Evolutionary conservation across 2,888 invertebrate species (phyloP), one percentile per base, ranked within the genome.

Genomic region (Pachycephus smyrnensis): DNA sequence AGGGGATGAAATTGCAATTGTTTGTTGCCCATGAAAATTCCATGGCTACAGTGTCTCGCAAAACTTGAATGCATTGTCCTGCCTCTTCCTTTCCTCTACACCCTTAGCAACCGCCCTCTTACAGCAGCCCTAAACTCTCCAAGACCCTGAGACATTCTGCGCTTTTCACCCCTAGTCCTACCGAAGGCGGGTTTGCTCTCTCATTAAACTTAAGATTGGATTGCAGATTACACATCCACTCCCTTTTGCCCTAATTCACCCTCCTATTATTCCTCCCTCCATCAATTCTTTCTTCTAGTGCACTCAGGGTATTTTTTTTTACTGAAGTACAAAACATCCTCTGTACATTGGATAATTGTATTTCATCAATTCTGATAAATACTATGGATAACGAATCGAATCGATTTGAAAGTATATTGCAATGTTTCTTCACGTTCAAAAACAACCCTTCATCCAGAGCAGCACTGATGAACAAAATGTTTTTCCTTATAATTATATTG

Each of bases 151-250:
- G 55, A 55, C 55, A 55, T 23, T 55, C 23, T 9, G 55, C 23
- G 9, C 9, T 6, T 2, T 55, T 55, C 55, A 0, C 6, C 9
- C 23, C 55, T 55, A 9, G 55, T 55, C 55, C 23, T 71, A 12
- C 71, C 31, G 32, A 71, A 33, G 71, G 71, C 32, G 71, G 32
- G 71, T 12, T 32, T 33, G 79, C 35, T 30, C 75, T 84, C 86
- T 83, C 86, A 85, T 87, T 86, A 85, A 84, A 86, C 85, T 87
- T 84, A 84, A 87, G 86, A 87, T 88, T 87, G 85, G 84, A 86
- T 86, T 86, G 85, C 85, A 86, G 87, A 87, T 87, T 87, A 85
- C 85, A 86, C 83, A 86, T 86, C 82, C 82, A 77, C 80, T 33
- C 82, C 81, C 76, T 69, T 82, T 80, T 79, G 80, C 79, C 81